Base-by-base conservation (phyloP, 2,113 vertebrate species). In the Oreochromis spilurus region DNA sequence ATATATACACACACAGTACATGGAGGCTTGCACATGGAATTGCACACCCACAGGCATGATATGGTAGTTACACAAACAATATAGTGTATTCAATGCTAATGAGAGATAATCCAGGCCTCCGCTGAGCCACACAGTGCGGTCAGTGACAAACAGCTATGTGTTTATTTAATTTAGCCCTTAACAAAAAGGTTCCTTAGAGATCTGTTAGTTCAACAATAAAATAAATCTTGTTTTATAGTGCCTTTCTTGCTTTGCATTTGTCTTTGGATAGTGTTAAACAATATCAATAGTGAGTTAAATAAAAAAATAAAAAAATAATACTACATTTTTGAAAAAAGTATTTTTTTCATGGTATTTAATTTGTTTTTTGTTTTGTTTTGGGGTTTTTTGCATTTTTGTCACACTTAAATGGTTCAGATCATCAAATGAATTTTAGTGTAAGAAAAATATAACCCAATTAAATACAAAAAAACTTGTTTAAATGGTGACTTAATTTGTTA, bases 121-220 rank as follows among this genome's bases (percentile, higher is more conserved):
- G 81, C 57, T 78, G 88, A 85, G 82, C 43, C 87, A 79, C 86
- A 79, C 78, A 60, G 36, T 40, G 57, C 83, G 67, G 60, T 84
- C 62, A 87, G 19, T 81, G 60, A 60, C 54, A 77, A 31, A 80
- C 65, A 87, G 77, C 79, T 72, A 86, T 91, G 85, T 90, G 79
- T 93, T 89, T 89, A 83, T 84, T 93, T 58, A 80, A 86, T 88
- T 91, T 89, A 82, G 52, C 80, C 79, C 83, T 58, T 88, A 85
- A 86, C 45, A 65, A 88, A 79, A 67, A 87, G 65, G 81, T 83
- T 92, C 85, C 89, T 87, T 50, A 79, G 38, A 88, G 87, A 87
- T 90, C 79, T 84, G 6, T 54, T 50, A 75, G 81, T 58, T 78
- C 57, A 65, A 9, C 52, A 57, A 48, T 40, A 72, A 60, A 87